phyloP scores from a whole-genome alignment of 2,888 invertebrate genomes.

The Odontothrips loti region DNA sequence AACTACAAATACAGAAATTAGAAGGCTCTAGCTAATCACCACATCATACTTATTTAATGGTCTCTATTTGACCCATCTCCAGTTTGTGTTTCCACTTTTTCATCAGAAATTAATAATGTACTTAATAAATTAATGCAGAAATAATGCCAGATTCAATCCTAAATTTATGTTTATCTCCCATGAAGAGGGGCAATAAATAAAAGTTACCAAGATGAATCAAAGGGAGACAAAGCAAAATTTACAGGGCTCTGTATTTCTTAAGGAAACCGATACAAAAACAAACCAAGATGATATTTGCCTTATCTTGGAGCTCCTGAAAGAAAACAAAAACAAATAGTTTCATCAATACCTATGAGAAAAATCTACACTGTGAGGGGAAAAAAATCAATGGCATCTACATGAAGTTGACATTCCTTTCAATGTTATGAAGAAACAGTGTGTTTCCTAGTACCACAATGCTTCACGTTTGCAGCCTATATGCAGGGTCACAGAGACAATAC shows the following conservation, averaged over 20 bases:
- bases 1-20: slow-evolving; percentile 23
- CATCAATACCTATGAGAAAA: slow-evolving; percentile 11
- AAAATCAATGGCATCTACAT: background rate
- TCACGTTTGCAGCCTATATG: background rate
- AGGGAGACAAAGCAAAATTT: slow-evolving; percentile 16
- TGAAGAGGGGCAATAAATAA: background rate
- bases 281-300: slow-evolving; percentile 17
- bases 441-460: background rate
- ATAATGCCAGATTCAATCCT: too few species aligned
- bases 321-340: slow-evolving; percentile 24
- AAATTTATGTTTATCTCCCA: background rate
- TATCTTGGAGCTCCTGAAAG: slow-evolving; percentile 19
- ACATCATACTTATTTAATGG: slow-evolving; percentile 9
- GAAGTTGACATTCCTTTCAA: background rate
- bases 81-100: background rate
- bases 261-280: slow-evolving; percentile 23
- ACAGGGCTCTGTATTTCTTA: slow-evolving; percentile 16
- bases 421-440: background rate
- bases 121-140: background rate
- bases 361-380: background rate
- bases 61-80: slow-evolving; percentile 10
- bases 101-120: background rate
- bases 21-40: slow-evolving; percentile 22
- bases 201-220: slow-evolving; percentile 7
- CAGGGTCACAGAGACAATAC: background rate